Percentiles rank a stretch among this genome's conserved stretches.
Conservation (phyloP, 1,140 invertebrate genomes). For the Cherax quadricarinatus region DNA sequence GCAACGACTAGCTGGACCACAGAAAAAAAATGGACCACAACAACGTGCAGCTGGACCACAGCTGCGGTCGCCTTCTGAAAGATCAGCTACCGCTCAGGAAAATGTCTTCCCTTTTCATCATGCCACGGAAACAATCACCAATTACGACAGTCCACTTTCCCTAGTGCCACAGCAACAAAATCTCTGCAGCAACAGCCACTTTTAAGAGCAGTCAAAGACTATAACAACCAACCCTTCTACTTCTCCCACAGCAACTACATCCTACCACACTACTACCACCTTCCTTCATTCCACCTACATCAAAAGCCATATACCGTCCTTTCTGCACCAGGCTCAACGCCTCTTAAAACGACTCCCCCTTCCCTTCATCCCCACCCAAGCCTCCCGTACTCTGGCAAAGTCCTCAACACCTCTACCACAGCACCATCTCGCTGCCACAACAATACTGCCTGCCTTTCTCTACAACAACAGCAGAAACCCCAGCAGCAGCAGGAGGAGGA, state of each 20-base stretch:
- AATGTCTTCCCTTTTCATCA: no score
- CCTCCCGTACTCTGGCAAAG: not conserved
- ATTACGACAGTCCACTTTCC: no score
- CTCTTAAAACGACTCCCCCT: no score
- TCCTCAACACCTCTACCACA: not conserved
- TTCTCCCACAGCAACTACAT: not conserved
- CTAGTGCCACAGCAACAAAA: not conserved
- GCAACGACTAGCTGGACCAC: no score
- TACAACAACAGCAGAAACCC: not conserved
- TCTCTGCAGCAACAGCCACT: not conserved
- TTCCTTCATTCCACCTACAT: not conserved
- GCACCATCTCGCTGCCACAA: not conserved
- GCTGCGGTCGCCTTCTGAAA: no score
- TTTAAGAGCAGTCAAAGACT: not conserved
- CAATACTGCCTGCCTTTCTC: not conserved
- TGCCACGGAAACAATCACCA: no score
- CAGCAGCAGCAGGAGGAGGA: constrained; percentile 26
- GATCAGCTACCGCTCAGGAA: no score
- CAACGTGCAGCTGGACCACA: no score
- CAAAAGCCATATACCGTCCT: no score
- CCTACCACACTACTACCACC: not conserved
- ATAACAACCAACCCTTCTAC: not conserved
- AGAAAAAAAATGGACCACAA: no score
- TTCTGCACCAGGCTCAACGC: no score
- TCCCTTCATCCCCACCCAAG: no score